phyloP scores from a whole-genome alignment of 2,888 invertebrate species.

The Hirtodrosophila alboralis region DNA sequence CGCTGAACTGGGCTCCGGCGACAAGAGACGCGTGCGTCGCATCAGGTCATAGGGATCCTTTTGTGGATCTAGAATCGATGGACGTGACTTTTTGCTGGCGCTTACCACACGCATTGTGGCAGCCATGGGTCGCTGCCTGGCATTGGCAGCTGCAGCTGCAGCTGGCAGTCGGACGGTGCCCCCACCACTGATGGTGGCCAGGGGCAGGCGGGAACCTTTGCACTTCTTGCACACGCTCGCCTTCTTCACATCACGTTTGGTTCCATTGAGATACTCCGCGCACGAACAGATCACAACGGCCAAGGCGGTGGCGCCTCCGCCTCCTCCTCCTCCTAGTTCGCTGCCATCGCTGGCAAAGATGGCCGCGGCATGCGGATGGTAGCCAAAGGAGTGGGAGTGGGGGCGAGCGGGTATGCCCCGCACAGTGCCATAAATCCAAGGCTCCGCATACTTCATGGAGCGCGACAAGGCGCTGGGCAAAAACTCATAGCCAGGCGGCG shows the following conservation, averaged over 20 bases:
- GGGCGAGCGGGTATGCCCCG: constrained; percentile 85
- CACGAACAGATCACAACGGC: constrained; percentile 92
- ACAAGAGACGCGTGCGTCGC: constrained; percentile 90
- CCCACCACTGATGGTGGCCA: constrained; percentile 88
- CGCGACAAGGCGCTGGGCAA: constrained; percentile 88
- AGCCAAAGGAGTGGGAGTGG: constrained; percentile 77
- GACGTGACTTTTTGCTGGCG: constrained; percentile 86
- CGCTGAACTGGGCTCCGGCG: constrained; percentile 85
- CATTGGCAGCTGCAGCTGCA: constrained; percentile 59
- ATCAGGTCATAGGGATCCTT: constrained; percentile 93
- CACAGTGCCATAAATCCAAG: constrained; percentile 93
- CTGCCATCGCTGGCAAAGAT: constrained; percentile 61
- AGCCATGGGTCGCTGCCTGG: constrained; percentile 75
- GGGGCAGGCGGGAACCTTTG: constrained; percentile 91
- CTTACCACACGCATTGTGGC: constrained; percentile 87
- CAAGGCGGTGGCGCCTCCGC: constrained; percentile 83
- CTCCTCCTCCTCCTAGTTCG: background rate
- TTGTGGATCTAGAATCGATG: constrained; percentile 87
- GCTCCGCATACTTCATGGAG: constrained; percentile 93
- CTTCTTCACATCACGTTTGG: constrained; percentile 89
- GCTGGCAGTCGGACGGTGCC: constrained; percentile 86
- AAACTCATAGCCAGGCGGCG: constrained; percentile 74
- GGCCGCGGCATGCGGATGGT: constrained; percentile 71
- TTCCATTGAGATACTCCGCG: constrained; percentile 91
- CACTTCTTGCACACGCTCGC: constrained; percentile 93